phyloP scores from a whole-genome alignment of 2,888 invertebrate genomes.

The Ceriagrion tenellum region DNA sequence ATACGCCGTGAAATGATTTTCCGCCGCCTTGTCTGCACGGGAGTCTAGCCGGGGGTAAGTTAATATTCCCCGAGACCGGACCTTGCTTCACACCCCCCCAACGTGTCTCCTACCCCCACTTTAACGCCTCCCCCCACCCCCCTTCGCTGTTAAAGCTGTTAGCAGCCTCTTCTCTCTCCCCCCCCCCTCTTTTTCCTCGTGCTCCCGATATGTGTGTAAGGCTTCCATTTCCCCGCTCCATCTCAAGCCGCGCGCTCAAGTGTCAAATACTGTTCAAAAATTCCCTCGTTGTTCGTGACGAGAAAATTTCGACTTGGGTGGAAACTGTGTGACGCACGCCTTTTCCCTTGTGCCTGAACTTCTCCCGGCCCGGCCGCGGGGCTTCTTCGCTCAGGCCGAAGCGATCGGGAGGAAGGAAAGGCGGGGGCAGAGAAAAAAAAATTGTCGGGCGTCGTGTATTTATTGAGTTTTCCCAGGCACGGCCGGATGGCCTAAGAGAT shows the following conservation, averaged over 20 bases:
- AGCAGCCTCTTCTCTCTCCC: not conserved
- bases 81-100: not conserved
- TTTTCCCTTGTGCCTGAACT: not conserved
- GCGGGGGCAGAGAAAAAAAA: not conserved
- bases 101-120: not conserved
- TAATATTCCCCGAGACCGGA: not conserved
- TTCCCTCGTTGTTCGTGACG: conserved; percentile 25
- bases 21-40: not conserved
- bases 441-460: not conserved
- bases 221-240: conserved; percentile 22
- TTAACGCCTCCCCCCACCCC: not conserved
- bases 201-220: not conserved
- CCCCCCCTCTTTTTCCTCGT: not conserved
- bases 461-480: no score
- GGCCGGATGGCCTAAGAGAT: no score
- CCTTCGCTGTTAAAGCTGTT: conserved; percentile 10
- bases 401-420: not conserved
- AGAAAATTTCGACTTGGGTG: not conserved
- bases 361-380: not conserved
- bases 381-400: not conserved
- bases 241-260: conserved; percentile 3
- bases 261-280: conserved; percentile 32
- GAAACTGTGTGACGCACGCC: conserved; percentile 31
- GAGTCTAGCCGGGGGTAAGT: conserved; percentile 1
- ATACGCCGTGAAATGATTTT: conserved; percentile 14